Evolutionary conservation across 2,888 invertebrate genomes (phyloP).

Genomic region (Lagria hirta): DNA sequence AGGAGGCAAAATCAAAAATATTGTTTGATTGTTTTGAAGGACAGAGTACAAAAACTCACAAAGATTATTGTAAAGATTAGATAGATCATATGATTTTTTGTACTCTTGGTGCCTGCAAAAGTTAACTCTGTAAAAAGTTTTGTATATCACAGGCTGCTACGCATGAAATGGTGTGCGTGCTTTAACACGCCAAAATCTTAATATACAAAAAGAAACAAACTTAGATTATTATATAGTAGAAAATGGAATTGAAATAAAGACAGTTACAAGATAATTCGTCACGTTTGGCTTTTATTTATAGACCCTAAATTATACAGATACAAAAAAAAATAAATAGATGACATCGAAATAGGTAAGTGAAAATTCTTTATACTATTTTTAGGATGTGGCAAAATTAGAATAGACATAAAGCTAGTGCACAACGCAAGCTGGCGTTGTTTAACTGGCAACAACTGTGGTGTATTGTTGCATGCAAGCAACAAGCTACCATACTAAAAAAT

Average conservation of each 20-base stretch:
- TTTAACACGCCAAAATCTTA: constrained; percentile 42
- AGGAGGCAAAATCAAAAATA: constrained; percentile 33
- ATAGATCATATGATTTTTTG: constrained; percentile 24
- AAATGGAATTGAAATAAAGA: constrained; percentile 55
- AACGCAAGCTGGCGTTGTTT: too few relatives aligned
- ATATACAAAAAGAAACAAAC: constrained; percentile 42
- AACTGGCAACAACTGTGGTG: too few relatives aligned
- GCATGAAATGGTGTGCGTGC: constrained; percentile 46
- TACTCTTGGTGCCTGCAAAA: constrained; percentile 10
- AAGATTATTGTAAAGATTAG: constrained; percentile 29
- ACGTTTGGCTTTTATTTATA: constrained; percentile 11
- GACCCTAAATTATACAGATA: too few relatives aligned
- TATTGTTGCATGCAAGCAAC: too few relatives aligned
- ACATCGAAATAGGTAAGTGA: too few relatives aligned
- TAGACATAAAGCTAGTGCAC: too few relatives aligned
- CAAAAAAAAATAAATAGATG: too few relatives aligned
- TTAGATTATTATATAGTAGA: constrained; percentile 51
- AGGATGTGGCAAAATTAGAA: too few relatives aligned
- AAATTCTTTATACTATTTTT: too few relatives aligned
- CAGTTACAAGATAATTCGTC: constrained; percentile 44
- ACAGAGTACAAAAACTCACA: constrained; percentile 17
- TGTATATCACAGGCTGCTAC: constrained; percentile 52
- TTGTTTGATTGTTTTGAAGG: constrained; percentile 18
- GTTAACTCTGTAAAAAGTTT: constrained; percentile 39
- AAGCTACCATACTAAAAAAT: too few relatives aligned